Evolutionary conservation across 2,797 vertebrate species (phyloP).

Genomic region (Eulemur rubriventer): DNA sequence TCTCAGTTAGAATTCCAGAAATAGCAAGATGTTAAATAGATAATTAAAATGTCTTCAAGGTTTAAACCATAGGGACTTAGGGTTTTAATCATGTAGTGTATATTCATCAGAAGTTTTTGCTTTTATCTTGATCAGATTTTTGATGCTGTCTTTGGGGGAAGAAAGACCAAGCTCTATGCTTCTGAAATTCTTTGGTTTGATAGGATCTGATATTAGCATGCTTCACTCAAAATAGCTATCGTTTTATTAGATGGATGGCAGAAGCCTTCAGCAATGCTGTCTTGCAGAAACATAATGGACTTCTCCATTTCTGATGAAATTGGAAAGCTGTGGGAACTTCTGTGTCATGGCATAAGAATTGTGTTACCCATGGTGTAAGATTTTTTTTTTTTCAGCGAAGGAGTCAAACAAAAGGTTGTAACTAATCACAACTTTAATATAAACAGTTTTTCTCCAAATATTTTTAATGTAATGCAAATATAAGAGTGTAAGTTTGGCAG

Average conservation of each 20-base stretch:
- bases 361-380: slow-evolving; percentile 16
- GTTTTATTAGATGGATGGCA: slow-evolving; percentile 40
- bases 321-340: slow-evolving; percentile 73
- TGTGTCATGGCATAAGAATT: slow-evolving; percentile 49
- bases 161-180: slow-evolving; percentile 74
- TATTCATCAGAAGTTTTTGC: slow-evolving; percentile 84
- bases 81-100: slow-evolving; percentile 85
- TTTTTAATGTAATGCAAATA: slow-evolving; percentile 29
- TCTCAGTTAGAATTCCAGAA: slow-evolving; percentile 86
- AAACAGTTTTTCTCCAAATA: slow-evolving; percentile 55
- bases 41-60: slow-evolving; percentile 88
- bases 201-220: slow-evolving; percentile 54
- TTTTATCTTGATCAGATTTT: slow-evolving; percentile 86
- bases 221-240: slow-evolving; percentile 66
- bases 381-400: slow-evolving; percentile 1
- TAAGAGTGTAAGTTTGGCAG: slow-evolving; percentile 55
- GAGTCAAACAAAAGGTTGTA: slow-evolving; percentile 16
- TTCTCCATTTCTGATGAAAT: slow-evolving; percentile 40
- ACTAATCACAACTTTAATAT: slow-evolving; percentile 12
- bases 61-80: slow-evolving; percentile 83
- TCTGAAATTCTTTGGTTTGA: slow-evolving; percentile 67
- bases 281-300: slow-evolving; percentile 52
- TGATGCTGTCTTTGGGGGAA: slow-evolving; percentile 82
- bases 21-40: slow-evolving; percentile 87
- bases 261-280: slow-evolving; percentile 55